Percentiles rank a stretch among this genome's conserved stretches.
Conservation (phyloP, 2,797 vertebrate species). For the Limnodromus scolopaceus region DNA sequence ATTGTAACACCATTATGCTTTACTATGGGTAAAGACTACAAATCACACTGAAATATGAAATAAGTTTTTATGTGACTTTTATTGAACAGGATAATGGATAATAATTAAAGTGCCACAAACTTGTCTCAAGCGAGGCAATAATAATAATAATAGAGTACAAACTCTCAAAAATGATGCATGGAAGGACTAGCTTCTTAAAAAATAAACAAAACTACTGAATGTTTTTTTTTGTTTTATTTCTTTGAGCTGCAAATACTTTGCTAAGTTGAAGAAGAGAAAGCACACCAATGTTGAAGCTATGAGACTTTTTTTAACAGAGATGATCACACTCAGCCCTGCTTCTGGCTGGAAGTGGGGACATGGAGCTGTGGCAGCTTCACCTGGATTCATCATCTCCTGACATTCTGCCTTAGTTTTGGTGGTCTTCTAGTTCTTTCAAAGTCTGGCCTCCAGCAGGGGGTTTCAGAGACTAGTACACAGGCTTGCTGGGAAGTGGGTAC, state of each 20-base stretch:
- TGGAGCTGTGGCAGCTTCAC: accelerated
- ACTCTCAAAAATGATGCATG: background rate
- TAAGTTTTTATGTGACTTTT: background rate
- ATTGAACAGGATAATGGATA: background rate
- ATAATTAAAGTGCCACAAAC: slow-evolving; percentile 48
- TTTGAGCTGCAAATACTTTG: background rate
- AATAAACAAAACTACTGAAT: background rate
- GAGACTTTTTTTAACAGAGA: background rate
- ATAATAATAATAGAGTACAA: background rate
- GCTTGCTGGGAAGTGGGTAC: background rate
- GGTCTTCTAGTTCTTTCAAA: background rate
- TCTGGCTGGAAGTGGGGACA: background rate
- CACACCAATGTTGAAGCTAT: accelerated
- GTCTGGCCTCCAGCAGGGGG: background rate
- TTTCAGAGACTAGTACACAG: background rate
- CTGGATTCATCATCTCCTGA: background rate
- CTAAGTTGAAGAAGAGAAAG: background rate
- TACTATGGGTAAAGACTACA: background rate
- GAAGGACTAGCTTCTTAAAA: background rate
- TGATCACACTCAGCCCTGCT: background rate
- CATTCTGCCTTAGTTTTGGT: background rate
- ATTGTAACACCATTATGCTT: background rate
- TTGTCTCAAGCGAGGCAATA: background rate
- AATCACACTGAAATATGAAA: background rate
- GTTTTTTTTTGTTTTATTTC: background rate